These are phyloP conservation scores for Drosophila punjabiensis DNA, from an alignment of 1,140 invertebrate genomes.

Conservation along the genomic window DNA sequence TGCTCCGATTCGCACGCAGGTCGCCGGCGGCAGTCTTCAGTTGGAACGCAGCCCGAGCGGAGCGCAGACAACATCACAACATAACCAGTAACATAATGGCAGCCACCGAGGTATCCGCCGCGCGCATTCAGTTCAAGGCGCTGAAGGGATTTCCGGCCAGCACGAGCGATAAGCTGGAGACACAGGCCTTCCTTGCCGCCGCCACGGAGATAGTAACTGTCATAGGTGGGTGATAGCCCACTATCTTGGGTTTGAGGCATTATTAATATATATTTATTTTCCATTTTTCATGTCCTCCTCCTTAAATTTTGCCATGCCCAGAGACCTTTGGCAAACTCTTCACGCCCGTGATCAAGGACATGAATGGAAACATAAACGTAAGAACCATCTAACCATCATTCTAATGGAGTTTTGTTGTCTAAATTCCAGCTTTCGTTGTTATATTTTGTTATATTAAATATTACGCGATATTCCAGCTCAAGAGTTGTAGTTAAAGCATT, in stretches of 20 bases:
- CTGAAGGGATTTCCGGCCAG: constrained; percentile 85
- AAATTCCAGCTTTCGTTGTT: background rate
- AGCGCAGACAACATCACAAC: background rate
- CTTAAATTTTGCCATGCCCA: constrained; percentile 58
- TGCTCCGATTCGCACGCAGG: constrained; percentile 10
- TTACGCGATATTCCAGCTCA: background rate
- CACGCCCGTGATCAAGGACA: constrained; percentile 90
- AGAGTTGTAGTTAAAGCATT: background rate
- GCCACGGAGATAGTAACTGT: constrained; percentile 87
- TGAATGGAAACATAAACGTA: constrained; percentile 91
- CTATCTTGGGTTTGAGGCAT: background rate
- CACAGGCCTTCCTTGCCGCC: constrained; percentile 88
- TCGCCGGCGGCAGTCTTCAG: constrained; percentile 17
- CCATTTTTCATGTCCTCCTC: background rate
- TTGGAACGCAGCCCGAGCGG: background rate
- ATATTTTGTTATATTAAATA: background rate
- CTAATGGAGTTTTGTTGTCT: no score
- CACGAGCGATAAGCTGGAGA: constrained; percentile 87
- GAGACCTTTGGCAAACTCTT: constrained; percentile 91
- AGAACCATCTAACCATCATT: constrained; percentile 16
- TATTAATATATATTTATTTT: background rate
- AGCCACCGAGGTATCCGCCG: constrained; percentile 33
- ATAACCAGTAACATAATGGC: constrained; percentile 16
- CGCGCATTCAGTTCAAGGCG: constrained; percentile 75
- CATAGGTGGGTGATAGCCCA: constrained; percentile 88